Base-by-base conservation (phyloP, 2,888 invertebrate genomes). In the Megamerina dolium region DNA sequence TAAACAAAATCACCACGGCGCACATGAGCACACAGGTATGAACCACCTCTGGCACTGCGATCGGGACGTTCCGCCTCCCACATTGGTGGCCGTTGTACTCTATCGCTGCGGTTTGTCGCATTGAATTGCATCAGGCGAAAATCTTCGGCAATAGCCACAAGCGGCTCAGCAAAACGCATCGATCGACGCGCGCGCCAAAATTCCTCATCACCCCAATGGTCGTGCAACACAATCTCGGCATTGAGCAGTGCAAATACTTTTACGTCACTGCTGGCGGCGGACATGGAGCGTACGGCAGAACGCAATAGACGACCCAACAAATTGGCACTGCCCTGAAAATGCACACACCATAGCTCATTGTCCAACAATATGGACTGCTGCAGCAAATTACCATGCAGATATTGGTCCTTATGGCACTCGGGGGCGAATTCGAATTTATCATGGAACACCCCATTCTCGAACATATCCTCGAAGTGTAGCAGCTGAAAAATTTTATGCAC, bases 111-210 rank as follows among this genome's bases (percentile, higher is more conserved):
- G 58, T 79, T 78, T 12, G 70, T 74, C 1, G 87, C 87, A 59
- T 81, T 75, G n/a, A 89, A 74, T 56, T 75, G 71, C 14, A 64
- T 58, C 37, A 60, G 57, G 32, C 88, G 74, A 64, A 83, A 96
- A 10, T 78, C 65, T 40, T 77, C 75, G 0, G 90, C 94, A 26
- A 83, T 76, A 35, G 75, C 53, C 9, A 78, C 65, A 0, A 99
- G 75, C 13, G 79, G 67, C 37, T 74, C 73, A 45, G 85, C 83
- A 66, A 95, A 97, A 55, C 88, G 77, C 91, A 97, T 92, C 59
- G 96, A 96, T 55, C 91, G 78, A 47, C 91, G 75, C 16, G 86
- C 88, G 53, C 76, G 74, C 96, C 96, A 96, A 68, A 88, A 96
- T 19, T 79, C 72, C 41, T 74, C 73, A 32, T 83, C 83, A 1